phyloP scores from a whole-genome alignment of 2,797 vertebrate genomes.

The Brotula barbata region DNA sequence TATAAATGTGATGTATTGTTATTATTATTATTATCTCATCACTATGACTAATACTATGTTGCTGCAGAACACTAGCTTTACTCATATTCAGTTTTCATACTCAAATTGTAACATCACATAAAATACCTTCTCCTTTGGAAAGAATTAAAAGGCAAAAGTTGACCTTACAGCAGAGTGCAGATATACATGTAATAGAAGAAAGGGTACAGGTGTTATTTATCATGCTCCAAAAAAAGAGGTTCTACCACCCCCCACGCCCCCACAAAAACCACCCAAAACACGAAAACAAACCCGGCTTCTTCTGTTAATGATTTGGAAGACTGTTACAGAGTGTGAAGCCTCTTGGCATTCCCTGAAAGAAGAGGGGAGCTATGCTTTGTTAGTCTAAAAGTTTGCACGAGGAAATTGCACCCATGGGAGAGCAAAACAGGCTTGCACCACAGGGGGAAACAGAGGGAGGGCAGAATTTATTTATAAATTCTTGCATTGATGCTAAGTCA shows the following conservation, averaged over 20 bases:
- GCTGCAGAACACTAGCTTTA: constrained; percentile 25
- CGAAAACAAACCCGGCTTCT: constrained; percentile 55
- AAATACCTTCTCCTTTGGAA: constrained; percentile 2
- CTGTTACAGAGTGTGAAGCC: constrained; percentile 59
- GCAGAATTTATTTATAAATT: constrained; percentile 70
- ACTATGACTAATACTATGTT: constrained; percentile 43
- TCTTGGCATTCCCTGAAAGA: constrained; percentile 57
- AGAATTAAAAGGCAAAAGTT: constrained; percentile 4
- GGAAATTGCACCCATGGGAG: constrained; percentile 77
- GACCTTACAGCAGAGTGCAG: constrained; percentile 2
- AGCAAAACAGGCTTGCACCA: constrained; percentile 52
- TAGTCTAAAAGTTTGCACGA: constrained; percentile 74
- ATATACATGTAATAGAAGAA: constrained; percentile 38
- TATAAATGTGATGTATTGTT: no score
- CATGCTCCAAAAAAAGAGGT: constrained; percentile 11
- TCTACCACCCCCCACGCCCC: no score
- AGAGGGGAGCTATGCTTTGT: constrained; percentile 65
- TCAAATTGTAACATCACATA: constrained; percentile 22
- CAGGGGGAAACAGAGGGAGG: constrained; percentile 50
- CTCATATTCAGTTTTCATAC: constrained; percentile 4
- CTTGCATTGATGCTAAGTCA: constrained; percentile 65
- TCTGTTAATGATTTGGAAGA: constrained; percentile 65
- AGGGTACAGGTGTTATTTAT: constrained; percentile 19
- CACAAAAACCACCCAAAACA: no score
- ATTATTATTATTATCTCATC: no score